Evolutionary conservation across 2,888 invertebrate genomes (phyloP).

Genomic region (Tetropium fuscum): DNA sequence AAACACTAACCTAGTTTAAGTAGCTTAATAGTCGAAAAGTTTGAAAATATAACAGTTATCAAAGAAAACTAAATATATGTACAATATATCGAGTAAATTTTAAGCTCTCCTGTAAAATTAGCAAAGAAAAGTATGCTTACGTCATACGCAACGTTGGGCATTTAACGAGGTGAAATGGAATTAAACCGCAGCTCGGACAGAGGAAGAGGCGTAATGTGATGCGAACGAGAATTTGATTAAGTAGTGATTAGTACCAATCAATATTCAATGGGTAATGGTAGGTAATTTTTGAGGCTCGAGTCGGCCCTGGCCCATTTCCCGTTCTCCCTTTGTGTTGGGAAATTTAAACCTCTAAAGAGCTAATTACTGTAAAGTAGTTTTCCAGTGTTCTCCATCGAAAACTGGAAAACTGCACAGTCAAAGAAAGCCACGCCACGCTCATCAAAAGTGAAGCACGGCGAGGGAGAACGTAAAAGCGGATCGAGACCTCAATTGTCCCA

Average conservation of each 20-base stretch:
- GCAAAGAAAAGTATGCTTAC: background rate
- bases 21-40: no score
- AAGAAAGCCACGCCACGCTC: slow-evolving; percentile 22
- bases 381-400: slow-evolving; percentile 35
- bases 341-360: slow-evolving; percentile 44
- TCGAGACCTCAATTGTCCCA: slow-evolving; percentile 26
- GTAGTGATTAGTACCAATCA: slow-evolving; percentile 30
- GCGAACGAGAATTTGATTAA: slow-evolving; percentile 32
- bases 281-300: slow-evolving; percentile 34
- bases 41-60: no score
- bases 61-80: no score
- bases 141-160: slow-evolving; percentile 7
- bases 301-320: slow-evolving; percentile 26
- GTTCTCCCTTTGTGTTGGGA: slow-evolving; percentile 38
- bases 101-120: no score
- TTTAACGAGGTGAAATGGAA: slow-evolving; percentile 28
- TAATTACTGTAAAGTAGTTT: slow-evolving; percentile 49
- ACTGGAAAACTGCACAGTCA: slow-evolving; percentile 29
- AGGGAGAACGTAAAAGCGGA: slow-evolving; percentile 18
- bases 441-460: slow-evolving; percentile 29
- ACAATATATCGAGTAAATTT: no score
- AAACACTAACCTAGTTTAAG: no score
- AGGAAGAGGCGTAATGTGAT: slow-evolving; percentile 25
- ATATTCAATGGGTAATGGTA: slow-evolving; percentile 29
- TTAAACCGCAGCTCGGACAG: slow-evolving; percentile 16